Base-by-base conservation (phyloP, 2,797 vertebrate species). In the Propithecus deckenii region DNA sequence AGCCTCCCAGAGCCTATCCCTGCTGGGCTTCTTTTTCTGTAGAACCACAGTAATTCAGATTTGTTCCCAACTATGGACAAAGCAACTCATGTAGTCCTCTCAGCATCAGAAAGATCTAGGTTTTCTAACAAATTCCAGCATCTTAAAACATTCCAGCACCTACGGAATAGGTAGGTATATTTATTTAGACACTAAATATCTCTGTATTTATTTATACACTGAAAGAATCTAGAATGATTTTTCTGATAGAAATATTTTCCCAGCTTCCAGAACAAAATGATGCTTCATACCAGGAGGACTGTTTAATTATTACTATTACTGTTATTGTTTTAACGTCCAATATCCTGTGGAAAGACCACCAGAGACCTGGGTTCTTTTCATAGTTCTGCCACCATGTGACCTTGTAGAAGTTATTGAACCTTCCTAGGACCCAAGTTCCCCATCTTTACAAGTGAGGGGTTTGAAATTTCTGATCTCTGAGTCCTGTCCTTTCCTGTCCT, bases 51-150 rank as follows among this genome's bases (percentile, higher is more conserved):
- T 92, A 10, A 76, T 86, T 97, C 95, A 50, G n/a, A 88, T 84
- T 87, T 93, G 63, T n/a, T 96, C 35, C n/a, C 63, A n/a, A 48
- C 75, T 65, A 7, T 71, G 41, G 43, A 92, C 25, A 95, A 72
- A 61, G n/a, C 55, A 72, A 63, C 72, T 67, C 72, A 46, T 30
- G 35, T 17, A 79, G 12, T 80, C 4, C 43, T 55, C 61, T 93
- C 35, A 23, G 46, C 30, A 35, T 92, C 71, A 83, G 86, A 89
- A 92, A 94, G 94, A 92, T 94, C 94, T 96, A 98, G 41, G 32
- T 67, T 87, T 78, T 87, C 63, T 91, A 95, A 95, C 48, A 79
- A 94, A 79, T 95, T 96, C 30, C 81, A 89, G 84, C 28, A 86
- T 35, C 75, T 22, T 96, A 55, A 97, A n/a, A 72, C 67, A 90